phyloP scores from a whole-genome alignment of 2,113 vertebrate species.

The Fukomys damarensis region DNA sequence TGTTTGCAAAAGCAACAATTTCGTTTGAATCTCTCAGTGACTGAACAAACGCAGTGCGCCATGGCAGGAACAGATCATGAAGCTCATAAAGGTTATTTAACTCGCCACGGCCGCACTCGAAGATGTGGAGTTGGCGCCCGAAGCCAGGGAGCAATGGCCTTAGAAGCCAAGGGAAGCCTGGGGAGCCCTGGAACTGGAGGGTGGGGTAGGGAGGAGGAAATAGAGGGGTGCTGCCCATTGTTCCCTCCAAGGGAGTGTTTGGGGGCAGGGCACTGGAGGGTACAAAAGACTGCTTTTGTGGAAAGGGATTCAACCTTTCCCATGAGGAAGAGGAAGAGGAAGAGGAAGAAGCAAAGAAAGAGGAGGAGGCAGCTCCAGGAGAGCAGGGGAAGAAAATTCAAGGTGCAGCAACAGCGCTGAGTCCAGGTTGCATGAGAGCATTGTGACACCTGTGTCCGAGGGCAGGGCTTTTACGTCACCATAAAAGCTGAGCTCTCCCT shows the following conservation, averaged over 20 bases:
- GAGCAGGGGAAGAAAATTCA: not conserved
- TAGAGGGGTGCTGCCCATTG: not conserved
- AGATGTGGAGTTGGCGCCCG: not conserved
- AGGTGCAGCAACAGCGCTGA: not conserved
- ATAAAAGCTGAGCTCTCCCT: not conserved
- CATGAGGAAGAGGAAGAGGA: not conserved
- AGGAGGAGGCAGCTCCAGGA: too few species aligned
- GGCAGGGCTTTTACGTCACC: too few species aligned
- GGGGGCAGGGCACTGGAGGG: too few species aligned
- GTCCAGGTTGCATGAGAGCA: fast-evolving
- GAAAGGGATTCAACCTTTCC: not conserved
- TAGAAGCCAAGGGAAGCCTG: not conserved
- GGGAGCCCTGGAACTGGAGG: too few species aligned
- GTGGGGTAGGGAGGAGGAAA: not conserved
- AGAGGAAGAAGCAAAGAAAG: too few species aligned
- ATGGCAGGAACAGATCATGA: not conserved
- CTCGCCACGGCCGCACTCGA: not conserved
- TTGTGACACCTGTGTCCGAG: not conserved
- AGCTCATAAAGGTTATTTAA: not conserved
- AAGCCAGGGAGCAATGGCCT: not conserved
- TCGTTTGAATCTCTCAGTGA: not conserved
- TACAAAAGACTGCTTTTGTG: not conserved
- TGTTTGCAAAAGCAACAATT: not conserved
- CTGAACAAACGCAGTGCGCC: not conserved
- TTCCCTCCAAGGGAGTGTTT: too few species aligned